Evolutionary conservation across 1,140 invertebrate species (phyloP), one percentile per base, ranked within the genome.

Genomic region (Aricia agestis): DNA sequence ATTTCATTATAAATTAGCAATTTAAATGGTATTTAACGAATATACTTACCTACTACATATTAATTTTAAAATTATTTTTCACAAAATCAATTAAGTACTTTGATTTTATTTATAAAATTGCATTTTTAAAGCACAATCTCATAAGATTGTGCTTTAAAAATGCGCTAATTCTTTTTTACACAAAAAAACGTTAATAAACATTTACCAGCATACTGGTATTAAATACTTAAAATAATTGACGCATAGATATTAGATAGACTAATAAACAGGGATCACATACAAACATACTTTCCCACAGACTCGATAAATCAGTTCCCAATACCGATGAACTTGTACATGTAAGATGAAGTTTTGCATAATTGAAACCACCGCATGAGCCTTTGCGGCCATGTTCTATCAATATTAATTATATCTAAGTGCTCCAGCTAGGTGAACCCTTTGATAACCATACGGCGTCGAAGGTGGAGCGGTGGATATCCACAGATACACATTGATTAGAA

Each of bases 351-450:
- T 69, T 36, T 69, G 68, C 68, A 69, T 69, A 69, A 69, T 69
- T 69, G 68, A 69, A 41, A 69, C 25, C 68, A 61, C 68, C 68
- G 68, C 68, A 69, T 69, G 68, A 69, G 57, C 68, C 68, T 69
- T 69, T 69, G 68, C 68, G 68, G 68, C 57, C 68, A 36, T 69
- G 58, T 69, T 69, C 68, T 59, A 69, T 69, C 68, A 69, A 69
- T 69, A 69, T 69, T 69, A 69, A 69, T 69, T 69, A 69, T 69
- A 59, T 61, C 68, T 69, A 69, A 69, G 68, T 69, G 68, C 68
- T 69, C 68, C 52, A 32, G 32, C 52, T 59, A 69, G 68, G 58
- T 61, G 59, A 52, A 61, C 68, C 68, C 52, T 69, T 61, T 59
- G 52, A 63, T 25, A 25, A 63, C 18, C 52, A 59, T 9, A 15